Conservation (phyloP, 2,113 vertebrate species). For the Pelecanus crispus region DNA sequence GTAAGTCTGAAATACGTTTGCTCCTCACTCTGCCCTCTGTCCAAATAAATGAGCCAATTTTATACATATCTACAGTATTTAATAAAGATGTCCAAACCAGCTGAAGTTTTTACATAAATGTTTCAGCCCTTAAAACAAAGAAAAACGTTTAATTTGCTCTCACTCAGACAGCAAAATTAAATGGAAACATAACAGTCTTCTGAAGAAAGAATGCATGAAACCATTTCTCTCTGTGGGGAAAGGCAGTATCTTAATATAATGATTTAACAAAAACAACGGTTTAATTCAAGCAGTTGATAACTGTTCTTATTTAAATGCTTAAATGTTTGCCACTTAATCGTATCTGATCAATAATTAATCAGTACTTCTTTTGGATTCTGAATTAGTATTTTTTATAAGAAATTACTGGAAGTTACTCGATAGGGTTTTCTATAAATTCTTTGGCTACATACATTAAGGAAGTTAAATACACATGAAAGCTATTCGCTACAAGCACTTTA, state of each 20-base stretch:
- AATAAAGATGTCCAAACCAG: conserved; percentile 48
- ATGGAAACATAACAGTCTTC: not conserved
- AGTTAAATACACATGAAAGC: conserved; percentile 40
- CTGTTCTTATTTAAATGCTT: not conserved
- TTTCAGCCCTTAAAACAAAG: conserved; percentile 23
- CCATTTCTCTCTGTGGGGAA: not conserved
- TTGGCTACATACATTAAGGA: conserved; percentile 56
- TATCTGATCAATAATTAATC: not conserved
- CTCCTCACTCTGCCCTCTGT: not conserved
- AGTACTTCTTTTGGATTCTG: conserved; percentile 10
- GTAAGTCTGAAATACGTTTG: not conserved
- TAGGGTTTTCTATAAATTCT: conserved; percentile 54
- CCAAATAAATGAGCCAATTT: not conserved
- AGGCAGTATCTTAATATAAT: not conserved
- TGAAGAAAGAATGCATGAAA: not conserved
- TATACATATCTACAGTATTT: conserved; percentile 59
- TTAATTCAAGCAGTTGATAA: not conserved
- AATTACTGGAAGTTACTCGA: not conserved
- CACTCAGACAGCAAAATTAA: not conserved
- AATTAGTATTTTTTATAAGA: not conserved
- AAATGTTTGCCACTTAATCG: not conserved
- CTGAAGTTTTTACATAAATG: not conserved
- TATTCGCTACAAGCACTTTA: conserved; percentile 17
- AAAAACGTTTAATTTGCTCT: not conserved
- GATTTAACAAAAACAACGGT: not conserved